Conservation (phyloP, 1,140 invertebrate species). For the Bombus soroeensis region DNA sequence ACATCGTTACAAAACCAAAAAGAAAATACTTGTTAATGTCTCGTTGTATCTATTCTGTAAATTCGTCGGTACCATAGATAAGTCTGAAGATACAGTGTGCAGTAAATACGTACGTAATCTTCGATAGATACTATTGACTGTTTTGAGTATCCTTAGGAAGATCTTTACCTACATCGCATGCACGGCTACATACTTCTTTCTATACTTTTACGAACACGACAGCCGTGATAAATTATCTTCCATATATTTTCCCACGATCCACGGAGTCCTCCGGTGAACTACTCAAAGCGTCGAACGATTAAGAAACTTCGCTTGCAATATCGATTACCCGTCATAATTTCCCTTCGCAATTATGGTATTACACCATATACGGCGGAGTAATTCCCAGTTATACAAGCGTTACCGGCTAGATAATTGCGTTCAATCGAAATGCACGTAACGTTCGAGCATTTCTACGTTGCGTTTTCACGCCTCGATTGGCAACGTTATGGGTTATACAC, state of each 20-base stretch:
- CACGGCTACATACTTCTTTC: too few relatives aligned
- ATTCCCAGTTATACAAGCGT: not conserved
- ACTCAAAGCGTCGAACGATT: not conserved
- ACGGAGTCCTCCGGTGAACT: too few relatives aligned
- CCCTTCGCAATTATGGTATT: not conserved
- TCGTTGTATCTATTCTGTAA: too few relatives aligned
- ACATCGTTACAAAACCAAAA: too few relatives aligned
- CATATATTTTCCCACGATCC: not conserved
- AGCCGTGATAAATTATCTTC: not conserved
- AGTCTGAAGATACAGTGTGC: too few relatives aligned
- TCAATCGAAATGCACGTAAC: not conserved
- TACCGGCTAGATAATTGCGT: not conserved
- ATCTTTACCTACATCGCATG: too few relatives aligned
- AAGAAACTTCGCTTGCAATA: not conserved
- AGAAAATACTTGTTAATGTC: too few relatives aligned
- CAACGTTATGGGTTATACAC: not conserved
- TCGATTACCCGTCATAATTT: conserved; percentile 10
- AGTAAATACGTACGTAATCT: too few relatives aligned
- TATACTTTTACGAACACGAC: too few relatives aligned
- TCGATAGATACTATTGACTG: too few relatives aligned
- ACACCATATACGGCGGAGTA: not conserved
- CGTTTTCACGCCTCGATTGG: not conserved
- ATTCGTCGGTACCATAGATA: too few relatives aligned
- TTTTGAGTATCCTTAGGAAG: too few relatives aligned
- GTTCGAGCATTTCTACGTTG: not conserved